Percentiles rank a stretch among this genome's conserved stretches.
Conservation (phyloP, 2,888 invertebrate genomes). For the Lasioglossum vierecki region DNA sequence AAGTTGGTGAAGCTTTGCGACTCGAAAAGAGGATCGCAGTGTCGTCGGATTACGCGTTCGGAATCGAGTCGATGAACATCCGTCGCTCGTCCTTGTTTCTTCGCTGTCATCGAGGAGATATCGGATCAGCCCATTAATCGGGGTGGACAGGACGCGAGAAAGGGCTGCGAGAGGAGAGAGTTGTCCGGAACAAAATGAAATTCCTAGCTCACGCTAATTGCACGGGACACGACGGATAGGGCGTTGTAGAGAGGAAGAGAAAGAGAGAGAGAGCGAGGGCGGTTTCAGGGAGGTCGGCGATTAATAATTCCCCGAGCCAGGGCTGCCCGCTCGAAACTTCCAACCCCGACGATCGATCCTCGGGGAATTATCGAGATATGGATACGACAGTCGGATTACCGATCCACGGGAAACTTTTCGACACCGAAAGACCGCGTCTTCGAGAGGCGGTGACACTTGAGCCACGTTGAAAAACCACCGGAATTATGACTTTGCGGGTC, state of each 20-base stretch:
- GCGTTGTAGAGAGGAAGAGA: neutral
- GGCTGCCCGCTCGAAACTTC: constrained; percentile 50
- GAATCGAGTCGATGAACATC: constrained; percentile 37
- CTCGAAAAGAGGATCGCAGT: constrained; percentile 64
- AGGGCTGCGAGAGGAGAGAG: constrained; percentile 17
- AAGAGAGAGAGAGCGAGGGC: neutral
- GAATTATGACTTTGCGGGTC: neutral
- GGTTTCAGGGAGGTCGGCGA: constrained; percentile 27
- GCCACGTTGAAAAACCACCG: neutral
- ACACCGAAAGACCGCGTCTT: constrained; percentile 17
- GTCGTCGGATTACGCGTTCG: constrained; percentile 60
- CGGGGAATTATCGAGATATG: constrained; percentile 55
- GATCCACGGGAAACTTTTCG: constrained; percentile 31
- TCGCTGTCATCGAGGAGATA: constrained; percentile 18
- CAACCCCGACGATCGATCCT: constrained; percentile 57
- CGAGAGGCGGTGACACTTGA: neutral
- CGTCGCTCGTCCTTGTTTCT: neutral
- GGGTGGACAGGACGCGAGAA: constrained; percentile 6
- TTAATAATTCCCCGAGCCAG: constrained; percentile 64
- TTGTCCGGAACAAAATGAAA: constrained; percentile 60
- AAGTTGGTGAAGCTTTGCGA: constrained; percentile 47
- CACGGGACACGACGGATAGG: constrained; percentile 34
- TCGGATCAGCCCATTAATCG: constrained; percentile 42
- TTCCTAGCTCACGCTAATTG: constrained; percentile 65
- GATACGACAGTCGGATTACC: constrained; percentile 25